phyloP scores from a whole-genome alignment of 2,888 invertebrate genomes.

The Laspeyria flexula region DNA sequence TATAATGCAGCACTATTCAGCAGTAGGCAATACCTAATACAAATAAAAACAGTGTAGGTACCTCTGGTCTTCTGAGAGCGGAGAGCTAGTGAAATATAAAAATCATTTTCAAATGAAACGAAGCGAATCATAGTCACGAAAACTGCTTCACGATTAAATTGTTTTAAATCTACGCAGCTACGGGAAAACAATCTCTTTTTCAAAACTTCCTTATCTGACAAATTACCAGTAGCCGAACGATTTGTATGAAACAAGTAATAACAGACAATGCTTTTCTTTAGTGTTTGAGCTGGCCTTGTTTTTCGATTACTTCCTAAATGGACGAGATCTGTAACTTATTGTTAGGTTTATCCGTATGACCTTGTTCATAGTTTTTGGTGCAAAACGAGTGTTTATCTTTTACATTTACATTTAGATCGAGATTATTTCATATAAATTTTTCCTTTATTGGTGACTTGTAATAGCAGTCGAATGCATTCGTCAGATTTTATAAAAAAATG shows the following conservation, averaged over 20 bases:
- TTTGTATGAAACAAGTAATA: conserved; percentile 11
- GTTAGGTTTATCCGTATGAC: conserved; percentile 19
- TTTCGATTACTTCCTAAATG: conserved; percentile 39
- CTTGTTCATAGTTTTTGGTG: conserved; percentile 33
- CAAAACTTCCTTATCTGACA: conserved; percentile 10
- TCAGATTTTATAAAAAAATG: no score
- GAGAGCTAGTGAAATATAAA: no score
- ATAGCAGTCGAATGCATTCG: no score
- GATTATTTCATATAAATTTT: conserved; percentile 17
- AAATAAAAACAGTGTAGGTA: no score
- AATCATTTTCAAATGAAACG: no score
- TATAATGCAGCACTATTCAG: no score
- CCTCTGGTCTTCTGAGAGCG: no score
- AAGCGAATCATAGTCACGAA: not conserved
- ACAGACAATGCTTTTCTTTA: conserved; percentile 24
- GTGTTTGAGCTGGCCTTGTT: conserved; percentile 35
- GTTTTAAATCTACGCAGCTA: not conserved
- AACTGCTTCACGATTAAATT: not conserved
- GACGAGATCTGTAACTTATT: conserved; percentile 26
- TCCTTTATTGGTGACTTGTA: no score
- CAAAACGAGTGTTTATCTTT: conserved; percentile 15
- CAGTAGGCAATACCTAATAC: no score
- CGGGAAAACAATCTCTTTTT: not conserved
- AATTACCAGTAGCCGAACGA: conserved; percentile 1
- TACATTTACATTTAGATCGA: conserved; percentile 14